Evolutionary conservation across 92 coral and sea anemone species (phyloP).

Genomic region (Zoanthus sociatus): DNA sequence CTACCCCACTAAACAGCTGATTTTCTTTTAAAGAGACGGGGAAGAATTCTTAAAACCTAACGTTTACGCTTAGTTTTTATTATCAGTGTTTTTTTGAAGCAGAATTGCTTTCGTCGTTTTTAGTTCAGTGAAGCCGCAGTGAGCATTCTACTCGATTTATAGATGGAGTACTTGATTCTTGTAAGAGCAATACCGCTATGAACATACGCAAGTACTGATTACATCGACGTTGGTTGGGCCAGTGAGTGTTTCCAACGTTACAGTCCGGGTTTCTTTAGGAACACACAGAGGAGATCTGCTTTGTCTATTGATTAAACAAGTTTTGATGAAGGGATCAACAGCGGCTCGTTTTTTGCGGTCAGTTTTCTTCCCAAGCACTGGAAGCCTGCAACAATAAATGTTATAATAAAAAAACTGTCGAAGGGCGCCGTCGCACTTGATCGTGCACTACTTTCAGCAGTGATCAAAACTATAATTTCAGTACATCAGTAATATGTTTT

Average conservation of each 20-base stretch:
- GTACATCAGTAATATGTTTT: too few relatives aligned
- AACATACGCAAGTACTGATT: conserved; percentile 70
- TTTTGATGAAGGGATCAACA: conserved; percentile 36
- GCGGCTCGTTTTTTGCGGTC: conserved; percentile 10
- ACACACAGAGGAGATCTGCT: conserved; percentile 59
- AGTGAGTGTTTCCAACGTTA: conserved; percentile 48
- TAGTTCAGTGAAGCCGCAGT: too few relatives aligned
- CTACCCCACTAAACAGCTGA: too few relatives aligned
- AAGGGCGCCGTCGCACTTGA: too few relatives aligned
- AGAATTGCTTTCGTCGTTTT: too few relatives aligned
- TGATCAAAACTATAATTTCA: too few relatives aligned
- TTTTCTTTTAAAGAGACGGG: too few relatives aligned
- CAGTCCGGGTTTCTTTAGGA: conserved; percentile 52
- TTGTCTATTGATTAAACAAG: conserved; percentile 58
- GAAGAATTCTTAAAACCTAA: too few relatives aligned
- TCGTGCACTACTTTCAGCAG: too few relatives aligned
- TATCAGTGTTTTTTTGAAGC: too few relatives aligned
- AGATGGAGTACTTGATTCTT: not conserved
- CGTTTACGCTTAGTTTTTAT: too few relatives aligned
- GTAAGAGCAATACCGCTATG: conserved; percentile 1
- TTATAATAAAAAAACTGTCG: too few relatives aligned
- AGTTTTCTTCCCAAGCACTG: not conserved
- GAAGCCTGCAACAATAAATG: conserved; percentile 34
- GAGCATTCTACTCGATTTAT: not conserved
- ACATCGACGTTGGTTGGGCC: conserved; percentile 48